Percentiles rank a stretch among this genome's conserved stretches.
phyloP scores from a whole-genome alignment of 2,888 invertebrate genomes.

The Lepidochitona cinerea region DNA sequence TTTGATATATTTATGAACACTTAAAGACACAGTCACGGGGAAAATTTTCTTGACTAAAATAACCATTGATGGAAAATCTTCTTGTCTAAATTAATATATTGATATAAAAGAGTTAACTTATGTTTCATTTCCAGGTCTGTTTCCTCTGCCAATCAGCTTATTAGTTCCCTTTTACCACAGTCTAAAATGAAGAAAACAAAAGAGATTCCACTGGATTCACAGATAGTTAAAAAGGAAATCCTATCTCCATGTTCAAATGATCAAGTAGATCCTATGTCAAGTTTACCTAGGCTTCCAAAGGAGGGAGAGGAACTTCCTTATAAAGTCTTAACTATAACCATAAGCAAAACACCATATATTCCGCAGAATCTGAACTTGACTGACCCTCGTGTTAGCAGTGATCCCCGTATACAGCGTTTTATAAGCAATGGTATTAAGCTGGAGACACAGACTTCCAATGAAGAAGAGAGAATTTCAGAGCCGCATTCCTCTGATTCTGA shows the following conservation, averaged over 20 bases:
- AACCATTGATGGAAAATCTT: too few relatives aligned
- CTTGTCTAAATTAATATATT: too few relatives aligned
- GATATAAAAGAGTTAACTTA: too few relatives aligned
- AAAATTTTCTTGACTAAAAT: too few relatives aligned
- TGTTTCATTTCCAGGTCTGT: background rate
- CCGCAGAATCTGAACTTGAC: constrained; percentile 43
- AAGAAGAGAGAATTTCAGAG: background rate
- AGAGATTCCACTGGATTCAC: background rate
- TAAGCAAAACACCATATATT: constrained; percentile 9
- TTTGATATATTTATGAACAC: too few relatives aligned
- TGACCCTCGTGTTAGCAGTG: constrained; percentile 46
- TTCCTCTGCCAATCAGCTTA: background rate
- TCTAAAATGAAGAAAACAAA: background rate
- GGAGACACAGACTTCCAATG: background rate
- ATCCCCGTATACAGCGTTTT: constrained; percentile 49
- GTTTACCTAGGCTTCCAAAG: background rate
- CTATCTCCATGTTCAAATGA: background rate
- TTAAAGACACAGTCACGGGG: too few relatives aligned
- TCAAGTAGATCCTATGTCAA: background rate
- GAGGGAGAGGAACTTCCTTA: background rate
- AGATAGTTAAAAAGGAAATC: background rate
- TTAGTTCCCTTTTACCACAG: background rate
- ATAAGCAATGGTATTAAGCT: background rate
- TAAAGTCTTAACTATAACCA: background rate
- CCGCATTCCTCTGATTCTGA: background rate